A percentile compares a stretch with the other conserved stretches of the same genome.
phyloP scores from a whole-genome alignment of 2,113 vertebrate genomes.

The Anseranas semipalmata region DNA sequence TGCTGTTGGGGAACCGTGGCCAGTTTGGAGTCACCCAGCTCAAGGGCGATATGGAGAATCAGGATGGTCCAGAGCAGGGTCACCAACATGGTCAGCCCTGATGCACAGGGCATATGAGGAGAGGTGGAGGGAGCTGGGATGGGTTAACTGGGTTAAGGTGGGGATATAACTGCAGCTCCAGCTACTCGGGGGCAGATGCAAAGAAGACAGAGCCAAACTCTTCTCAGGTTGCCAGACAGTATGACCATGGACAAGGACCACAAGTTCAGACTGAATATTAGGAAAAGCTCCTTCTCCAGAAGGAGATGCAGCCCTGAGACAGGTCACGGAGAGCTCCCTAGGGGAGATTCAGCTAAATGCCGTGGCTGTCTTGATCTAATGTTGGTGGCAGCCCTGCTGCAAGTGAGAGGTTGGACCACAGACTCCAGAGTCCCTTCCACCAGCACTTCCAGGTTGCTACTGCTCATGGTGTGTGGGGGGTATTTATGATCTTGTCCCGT shows the following conservation, averaged over 20 bases:
- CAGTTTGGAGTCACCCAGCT: not conserved
- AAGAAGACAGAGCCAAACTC: not conserved
- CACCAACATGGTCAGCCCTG: not conserved
- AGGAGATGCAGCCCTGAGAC: not conserved
- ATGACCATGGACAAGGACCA: not conserved
- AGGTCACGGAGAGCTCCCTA: not conserved
- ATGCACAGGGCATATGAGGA: not conserved
- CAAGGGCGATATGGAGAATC: not conserved
- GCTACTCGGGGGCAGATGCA: not conserved
- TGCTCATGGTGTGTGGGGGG: rapidly evolving
- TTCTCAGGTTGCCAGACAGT: not conserved
- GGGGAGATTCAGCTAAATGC: rapidly evolving
- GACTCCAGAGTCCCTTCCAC: not conserved
- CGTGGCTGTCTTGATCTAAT: not conserved
- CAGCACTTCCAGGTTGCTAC: not conserved
- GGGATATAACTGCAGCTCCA: not conserved
- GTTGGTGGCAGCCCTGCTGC: not conserved
- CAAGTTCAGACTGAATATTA: not conserved
- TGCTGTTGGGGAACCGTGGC: not conserved
- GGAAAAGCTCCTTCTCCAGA: not conserved
- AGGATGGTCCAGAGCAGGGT: not conserved
- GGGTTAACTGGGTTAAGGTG: not conserved
- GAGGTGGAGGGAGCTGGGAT: not conserved
- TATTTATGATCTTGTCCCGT: not conserved
- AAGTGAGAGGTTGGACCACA: not conserved